These are phyloP conservation scores for Brevipalpus yothersi DNA, from an alignment of 1,140 invertebrate species.

Conservation along the genomic window DNA sequence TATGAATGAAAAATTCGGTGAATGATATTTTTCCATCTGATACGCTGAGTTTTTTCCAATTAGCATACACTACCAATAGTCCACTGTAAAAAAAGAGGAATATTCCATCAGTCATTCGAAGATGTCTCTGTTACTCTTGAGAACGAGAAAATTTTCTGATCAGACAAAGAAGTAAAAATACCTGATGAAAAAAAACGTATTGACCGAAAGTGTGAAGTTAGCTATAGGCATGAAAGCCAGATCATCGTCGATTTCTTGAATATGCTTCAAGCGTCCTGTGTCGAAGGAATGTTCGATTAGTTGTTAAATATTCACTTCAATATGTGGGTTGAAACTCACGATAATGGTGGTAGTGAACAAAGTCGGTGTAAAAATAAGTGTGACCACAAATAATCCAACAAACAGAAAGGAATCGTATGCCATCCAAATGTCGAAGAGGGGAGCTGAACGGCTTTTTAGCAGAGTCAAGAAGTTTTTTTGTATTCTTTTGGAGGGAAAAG, in stretches of 20 bases:
- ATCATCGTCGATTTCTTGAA: background rate
- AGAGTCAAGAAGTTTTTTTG: background rate
- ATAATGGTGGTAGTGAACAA: conserved; percentile 5
- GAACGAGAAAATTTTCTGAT: background rate
- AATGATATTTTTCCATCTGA: conserved; percentile 7
- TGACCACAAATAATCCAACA: conserved; percentile 23
- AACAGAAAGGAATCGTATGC: conserved; percentile 18
- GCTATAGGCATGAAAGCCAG: conserved; percentile 26
- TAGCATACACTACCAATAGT: conserved; percentile 8
- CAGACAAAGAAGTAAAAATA: conserved; percentile 15
- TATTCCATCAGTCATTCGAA: too few relatives aligned
- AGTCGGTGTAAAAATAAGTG: conserved; percentile 12
- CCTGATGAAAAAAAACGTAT: conserved; percentile 74
- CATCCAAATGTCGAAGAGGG: conserved; percentile 10
- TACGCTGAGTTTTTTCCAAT: conserved; percentile 9
- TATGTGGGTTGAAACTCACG: background rate
- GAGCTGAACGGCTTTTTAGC: background rate
- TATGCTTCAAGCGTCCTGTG: background rate
- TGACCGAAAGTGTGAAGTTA: conserved; percentile 69
- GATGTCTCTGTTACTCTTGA: conserved; percentile 15
- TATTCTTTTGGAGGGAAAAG: background rate
- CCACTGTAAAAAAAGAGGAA: conserved; percentile 6
- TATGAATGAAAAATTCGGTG: conserved; percentile 8
- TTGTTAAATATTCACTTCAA: background rate
- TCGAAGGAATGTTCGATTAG: background rate